Conservation (phyloP, 64 coral and sea anemone genomes). For the Pachyseris speciosa region DNA sequence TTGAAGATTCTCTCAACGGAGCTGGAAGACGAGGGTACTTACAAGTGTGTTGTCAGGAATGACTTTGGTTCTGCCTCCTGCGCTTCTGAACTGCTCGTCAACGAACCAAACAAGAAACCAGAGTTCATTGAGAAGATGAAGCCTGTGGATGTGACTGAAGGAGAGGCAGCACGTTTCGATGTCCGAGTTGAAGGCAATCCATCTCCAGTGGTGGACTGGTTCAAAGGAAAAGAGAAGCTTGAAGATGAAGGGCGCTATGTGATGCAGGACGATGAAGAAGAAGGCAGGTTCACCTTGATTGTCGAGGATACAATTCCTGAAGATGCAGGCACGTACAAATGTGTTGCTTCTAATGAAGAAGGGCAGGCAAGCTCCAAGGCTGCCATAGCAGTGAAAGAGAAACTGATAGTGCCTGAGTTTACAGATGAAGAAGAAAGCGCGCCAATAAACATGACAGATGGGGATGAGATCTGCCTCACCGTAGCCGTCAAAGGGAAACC, state of each 20-base stretch:
- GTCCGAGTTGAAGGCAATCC: constrained; percentile 79
- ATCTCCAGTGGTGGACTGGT: constrained; percentile 81
- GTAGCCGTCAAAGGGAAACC: constrained; percentile 74
- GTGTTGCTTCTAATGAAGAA: constrained; percentile 69
- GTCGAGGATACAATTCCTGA: constrained; percentile 71
- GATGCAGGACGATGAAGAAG: constrained; percentile 67
- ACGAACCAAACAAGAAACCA: constrained; percentile 78
- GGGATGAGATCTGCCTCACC: constrained; percentile 74
- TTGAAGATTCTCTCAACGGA: constrained; percentile 61
- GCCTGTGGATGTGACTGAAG: constrained; percentile 64
- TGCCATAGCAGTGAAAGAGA: constrained; percentile 80
- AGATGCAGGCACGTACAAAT: constrained; percentile 84
- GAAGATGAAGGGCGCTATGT: constrained; percentile 83
- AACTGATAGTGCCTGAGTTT: constrained; percentile 73
- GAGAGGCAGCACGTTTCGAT: constrained; percentile 75
- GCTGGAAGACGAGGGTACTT: constrained; percentile 81
- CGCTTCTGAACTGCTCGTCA: constrained; percentile 74
- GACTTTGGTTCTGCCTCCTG: constrained; percentile 48
- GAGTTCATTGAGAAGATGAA: constrained; percentile 80
- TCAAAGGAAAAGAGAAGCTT: constrained; percentile 75
- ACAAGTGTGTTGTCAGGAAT: constrained; percentile 78
- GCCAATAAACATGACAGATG: constrained; percentile 54
- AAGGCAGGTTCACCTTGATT: constrained; percentile 73
- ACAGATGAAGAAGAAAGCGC: constrained; percentile 42
- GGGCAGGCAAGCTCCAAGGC: constrained; percentile 68